phyloP scores from a whole-genome alignment of 2,888 invertebrate species.

The Trisateles emortualis region DNA sequence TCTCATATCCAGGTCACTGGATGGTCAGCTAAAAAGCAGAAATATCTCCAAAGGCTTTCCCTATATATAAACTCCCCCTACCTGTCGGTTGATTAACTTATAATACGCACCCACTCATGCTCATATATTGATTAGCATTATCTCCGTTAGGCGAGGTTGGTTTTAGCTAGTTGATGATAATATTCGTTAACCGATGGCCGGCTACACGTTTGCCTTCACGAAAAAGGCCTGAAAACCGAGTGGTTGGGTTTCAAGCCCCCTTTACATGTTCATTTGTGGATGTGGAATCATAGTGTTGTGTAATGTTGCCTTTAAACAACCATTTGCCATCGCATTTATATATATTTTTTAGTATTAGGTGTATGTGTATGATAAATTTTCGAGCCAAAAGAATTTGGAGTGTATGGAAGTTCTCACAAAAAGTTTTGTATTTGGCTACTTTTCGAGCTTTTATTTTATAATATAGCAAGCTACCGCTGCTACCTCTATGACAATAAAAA shows the following conservation, averaged over 20 bases:
- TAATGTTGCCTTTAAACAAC: constrained; percentile 28
- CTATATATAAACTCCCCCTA: constrained; percentile 62
- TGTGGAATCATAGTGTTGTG: constrained; percentile 46
- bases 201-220: constrained; percentile 48
- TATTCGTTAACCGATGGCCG: constrained; percentile 75
- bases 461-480: too few relatives aligned
- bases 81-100: constrained; percentile 71
- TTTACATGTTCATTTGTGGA: constrained; percentile 48
- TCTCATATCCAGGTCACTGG: constrained; percentile 57
- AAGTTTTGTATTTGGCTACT: not conserved
- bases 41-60: constrained; percentile 50
- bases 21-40: constrained; percentile 44
- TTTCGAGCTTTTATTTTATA: not conserved
- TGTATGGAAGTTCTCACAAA: too few relatives aligned
- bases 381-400: too few relatives aligned
- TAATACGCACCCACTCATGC: constrained; percentile 62
- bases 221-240: constrained; percentile 37
- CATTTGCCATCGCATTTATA: constrained; percentile 32
- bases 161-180: constrained; percentile 77
- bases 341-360: constrained; percentile 21
- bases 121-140: constrained; percentile 77
- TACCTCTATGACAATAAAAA: too few relatives aligned
- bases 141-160: constrained; percentile 58
- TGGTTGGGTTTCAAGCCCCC: constrained; percentile 39
- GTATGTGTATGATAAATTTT: constrained; percentile 20